Percentiles rank a stretch among this genome's conserved stretches.
These are phyloP conservation scores for Aplidium turbinatum DNA, from an alignment of 23 tunicate genomes.

Conservation along the genomic window DNA sequence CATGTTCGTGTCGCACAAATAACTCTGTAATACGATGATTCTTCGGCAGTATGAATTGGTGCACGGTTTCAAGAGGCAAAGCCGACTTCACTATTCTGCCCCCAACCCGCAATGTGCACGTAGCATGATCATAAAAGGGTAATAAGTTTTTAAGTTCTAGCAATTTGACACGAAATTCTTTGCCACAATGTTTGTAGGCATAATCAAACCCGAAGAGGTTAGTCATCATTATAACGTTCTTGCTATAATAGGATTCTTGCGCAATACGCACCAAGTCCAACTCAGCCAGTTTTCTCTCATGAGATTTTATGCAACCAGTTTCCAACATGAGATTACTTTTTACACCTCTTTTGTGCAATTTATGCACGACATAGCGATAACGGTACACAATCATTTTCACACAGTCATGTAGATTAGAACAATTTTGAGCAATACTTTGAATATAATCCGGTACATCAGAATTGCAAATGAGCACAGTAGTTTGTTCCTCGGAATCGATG, in stretches of 20 bases:
- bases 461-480: background rate
- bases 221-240: background rate
- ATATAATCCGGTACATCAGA: background rate
- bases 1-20: background rate
- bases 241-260: background rate
- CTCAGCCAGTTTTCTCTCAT: background rate
- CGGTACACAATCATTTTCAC: conserved; percentile 15
- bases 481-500: background rate
- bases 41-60: conserved; percentile 1
- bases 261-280: conserved; percentile 3
- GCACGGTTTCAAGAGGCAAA: conserved; percentile 3
- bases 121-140: background rate
- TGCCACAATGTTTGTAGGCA: background rate
- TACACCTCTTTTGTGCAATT: background rate
- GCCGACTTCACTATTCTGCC: conserved; percentile 7
- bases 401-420: background rate
- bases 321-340: background rate
- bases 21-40: background rate
- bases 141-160: background rate
- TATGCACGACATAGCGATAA: background rate
- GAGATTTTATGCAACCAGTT: background rate
- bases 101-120: background rate
- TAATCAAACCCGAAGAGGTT: background rate
- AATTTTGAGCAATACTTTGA: background rate
- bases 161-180: background rate